A percentile compares a stretch with the other conserved stretches of the same genome.
phyloP scores from a whole-genome alignment of 2,113 vertebrate genomes.

The Laticauda colubrina region DNA sequence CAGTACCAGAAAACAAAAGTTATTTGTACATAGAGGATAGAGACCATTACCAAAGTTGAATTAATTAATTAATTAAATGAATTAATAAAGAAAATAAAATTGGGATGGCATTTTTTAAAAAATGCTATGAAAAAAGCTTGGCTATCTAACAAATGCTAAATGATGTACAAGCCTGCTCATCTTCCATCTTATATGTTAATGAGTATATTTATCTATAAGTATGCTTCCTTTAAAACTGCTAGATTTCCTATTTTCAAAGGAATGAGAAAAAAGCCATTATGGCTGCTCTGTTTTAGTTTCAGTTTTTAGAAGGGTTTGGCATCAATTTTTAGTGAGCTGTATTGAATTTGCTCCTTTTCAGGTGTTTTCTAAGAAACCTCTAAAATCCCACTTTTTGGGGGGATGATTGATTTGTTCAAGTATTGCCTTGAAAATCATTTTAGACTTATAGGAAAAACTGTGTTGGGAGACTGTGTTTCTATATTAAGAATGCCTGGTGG shows the following conservation, averaged over 20 bases:
- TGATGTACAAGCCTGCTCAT: background rate
- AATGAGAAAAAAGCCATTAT: background rate
- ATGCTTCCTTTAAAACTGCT: background rate
- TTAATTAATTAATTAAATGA: background rate
- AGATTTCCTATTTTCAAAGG: background rate
- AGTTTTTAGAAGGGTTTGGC: background rate
- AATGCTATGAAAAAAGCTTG: background rate
- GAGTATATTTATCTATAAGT: background rate
- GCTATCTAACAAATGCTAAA: background rate
- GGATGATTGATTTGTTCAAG: background rate
- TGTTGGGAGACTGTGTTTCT: background rate
- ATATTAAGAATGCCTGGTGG: background rate
- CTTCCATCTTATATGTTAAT: background rate
- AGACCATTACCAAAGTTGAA: background rate
- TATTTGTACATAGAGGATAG: conserved; percentile 18
- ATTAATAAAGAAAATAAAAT: background rate
- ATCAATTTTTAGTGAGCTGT: background rate
- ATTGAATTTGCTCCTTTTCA: background rate
- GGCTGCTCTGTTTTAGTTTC: background rate
- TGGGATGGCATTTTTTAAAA: background rate
- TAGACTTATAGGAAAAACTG: background rate
- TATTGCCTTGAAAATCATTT: background rate
- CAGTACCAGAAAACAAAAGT: background rate
- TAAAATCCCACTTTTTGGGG: background rate
- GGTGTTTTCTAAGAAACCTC: background rate